Base-by-base conservation (phyloP, 1,140 invertebrate genomes). In the Ceratitis capitata region DNA sequence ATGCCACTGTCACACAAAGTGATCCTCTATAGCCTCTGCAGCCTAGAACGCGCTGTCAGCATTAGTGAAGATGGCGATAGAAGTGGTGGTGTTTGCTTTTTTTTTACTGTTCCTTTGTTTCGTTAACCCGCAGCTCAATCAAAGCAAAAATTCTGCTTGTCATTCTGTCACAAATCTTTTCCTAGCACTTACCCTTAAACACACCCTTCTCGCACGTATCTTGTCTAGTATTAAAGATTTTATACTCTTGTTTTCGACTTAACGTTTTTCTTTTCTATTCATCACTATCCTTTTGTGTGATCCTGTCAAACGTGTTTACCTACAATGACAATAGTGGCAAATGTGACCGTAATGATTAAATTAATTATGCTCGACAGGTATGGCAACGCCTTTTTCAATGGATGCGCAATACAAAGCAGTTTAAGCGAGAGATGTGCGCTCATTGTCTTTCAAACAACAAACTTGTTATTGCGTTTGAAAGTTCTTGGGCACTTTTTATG, bases 301-400 rank as follows among this genome's bases (percentile, higher is more conserved):
- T 47, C 69, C 39, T 78, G 69, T 78, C 69, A 78, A 78, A 78
- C 69, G 16, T n/a, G 69, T 78, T 78, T 78, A 47, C 39, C n/a
- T 45, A 23, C 9, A 23, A 4, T 19, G n/a, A 47, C 69, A 74
- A 74, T 42, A 74, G 35, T 23, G 19, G 16, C 29, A 45, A 78
- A 78, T 78, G 69, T 78, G 69, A 78, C 69, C 35, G 69, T 78
- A 83, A 53, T 83, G 49, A 83, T 83, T 83, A 83, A 83, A 83
- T 83, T 83, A 83, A 83, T 83, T 83, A 83, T 83, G 45, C 82
- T 83, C 45, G 49, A 83, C 82, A 83, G 82, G 82, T 83, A 83
- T 53, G 49, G 82, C 23, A 83, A 83, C 82, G 82, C 82, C 82
- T 83, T 26, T 45, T n/a, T 78, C n/a, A n/a, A n/a, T n/a, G n/a